phyloP scores from a whole-genome alignment of 2,888 invertebrate genomes.

The Drosophila algonquin region DNA sequence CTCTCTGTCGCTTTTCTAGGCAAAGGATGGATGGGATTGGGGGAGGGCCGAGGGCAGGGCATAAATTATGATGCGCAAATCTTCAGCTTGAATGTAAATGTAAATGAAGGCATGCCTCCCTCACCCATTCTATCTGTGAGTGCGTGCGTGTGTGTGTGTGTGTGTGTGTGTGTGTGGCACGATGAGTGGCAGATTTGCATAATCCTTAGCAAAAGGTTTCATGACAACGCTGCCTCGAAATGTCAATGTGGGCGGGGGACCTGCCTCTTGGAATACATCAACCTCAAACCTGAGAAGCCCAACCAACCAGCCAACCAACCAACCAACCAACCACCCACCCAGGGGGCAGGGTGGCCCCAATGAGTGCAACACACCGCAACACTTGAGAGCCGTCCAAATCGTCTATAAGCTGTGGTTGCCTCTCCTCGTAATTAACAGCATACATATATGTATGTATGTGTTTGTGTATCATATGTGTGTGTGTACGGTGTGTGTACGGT shows the following conservation, averaged over 20 bases:
- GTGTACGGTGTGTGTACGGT: background rate
- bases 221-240: conserved; percentile 75
- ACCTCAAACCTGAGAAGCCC: conserved; percentile 2
- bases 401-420: conserved; percentile 58
- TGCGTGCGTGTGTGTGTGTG: conserved; percentile 12
- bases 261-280: conserved; percentile 29
- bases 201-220: conserved; percentile 78
- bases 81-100: conserved; percentile 77
- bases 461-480: background rate
- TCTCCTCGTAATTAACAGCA: conserved; percentile 73
- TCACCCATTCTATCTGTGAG: conserved; percentile 8
- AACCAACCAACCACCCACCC: too few relatives aligned
- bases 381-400: conserved; percentile 34
- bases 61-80: conserved; percentile 80
- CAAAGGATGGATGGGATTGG: background rate
- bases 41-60: conserved; percentile 39
- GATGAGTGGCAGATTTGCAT: conserved; percentile 78
- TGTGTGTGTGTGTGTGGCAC: conserved; percentile 50
- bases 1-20: conserved; percentile 27
- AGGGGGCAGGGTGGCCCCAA: too few relatives aligned
- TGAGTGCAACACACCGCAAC: background rate
- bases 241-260: conserved; percentile 63
- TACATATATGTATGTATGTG: conserved; percentile 32
- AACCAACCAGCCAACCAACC: too few relatives aligned
- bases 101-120: conserved; percentile 70